Percentiles rank a stretch among this genome's conserved stretches.
Conservation (phyloP, 2,113 vertebrate species). For the Phalacrocorax brasilianus region DNA sequence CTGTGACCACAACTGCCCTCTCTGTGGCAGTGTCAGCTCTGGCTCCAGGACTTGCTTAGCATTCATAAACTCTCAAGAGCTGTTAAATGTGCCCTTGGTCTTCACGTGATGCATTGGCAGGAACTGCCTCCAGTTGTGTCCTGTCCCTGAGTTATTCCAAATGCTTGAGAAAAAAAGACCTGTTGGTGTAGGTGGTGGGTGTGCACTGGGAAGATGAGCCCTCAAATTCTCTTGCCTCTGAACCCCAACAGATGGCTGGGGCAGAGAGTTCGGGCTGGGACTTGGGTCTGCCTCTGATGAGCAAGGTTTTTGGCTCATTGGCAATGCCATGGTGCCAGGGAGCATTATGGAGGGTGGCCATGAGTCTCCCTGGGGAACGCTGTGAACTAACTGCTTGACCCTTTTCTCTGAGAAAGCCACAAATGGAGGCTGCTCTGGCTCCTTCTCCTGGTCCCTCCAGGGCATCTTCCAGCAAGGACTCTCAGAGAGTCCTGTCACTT, state of each 20-base stretch:
- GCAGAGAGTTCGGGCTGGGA: neutral
- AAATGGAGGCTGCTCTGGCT: neutral
- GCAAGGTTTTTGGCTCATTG: neutral
- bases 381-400: neutral
- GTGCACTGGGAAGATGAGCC: neutral
- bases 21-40: neutral
- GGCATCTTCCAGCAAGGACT: neutral
- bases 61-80: neutral
- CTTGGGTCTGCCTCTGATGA: neutral
- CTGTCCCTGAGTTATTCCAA: neutral
- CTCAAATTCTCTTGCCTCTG: neutral
- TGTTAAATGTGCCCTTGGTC: neutral
- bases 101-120: neutral
- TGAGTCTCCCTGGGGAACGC: neutral
- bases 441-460: neutral
- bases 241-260: neutral
- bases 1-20: neutral
- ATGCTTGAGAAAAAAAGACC: neutral
- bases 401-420: neutral
- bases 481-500: neutral
- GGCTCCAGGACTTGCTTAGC: neutral
- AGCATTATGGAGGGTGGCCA: accelerated
- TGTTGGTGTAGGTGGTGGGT: neutral
- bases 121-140: neutral
- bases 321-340: neutral